Conservation (phyloP, 2,797 vertebrate genomes). For the Lepilemur septentrionalis region DNA sequence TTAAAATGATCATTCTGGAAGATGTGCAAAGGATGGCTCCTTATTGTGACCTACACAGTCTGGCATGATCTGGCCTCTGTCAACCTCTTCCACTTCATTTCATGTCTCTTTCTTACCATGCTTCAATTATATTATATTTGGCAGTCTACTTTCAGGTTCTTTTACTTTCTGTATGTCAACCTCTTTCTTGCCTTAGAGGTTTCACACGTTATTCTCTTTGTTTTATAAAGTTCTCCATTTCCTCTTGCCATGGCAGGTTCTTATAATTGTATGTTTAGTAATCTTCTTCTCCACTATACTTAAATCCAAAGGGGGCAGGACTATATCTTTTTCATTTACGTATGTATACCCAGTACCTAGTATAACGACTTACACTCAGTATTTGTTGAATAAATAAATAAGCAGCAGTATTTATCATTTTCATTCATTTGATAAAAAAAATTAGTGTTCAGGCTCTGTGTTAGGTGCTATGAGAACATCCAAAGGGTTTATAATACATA, state of each 20-base stretch:
- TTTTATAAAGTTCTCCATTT: neutral
- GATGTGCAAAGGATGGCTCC: neutral
- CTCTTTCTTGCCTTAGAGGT: neutral
- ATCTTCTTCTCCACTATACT: neutral
- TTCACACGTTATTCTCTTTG: neutral
- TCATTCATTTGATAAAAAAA: neutral
- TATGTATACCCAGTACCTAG: neutral
- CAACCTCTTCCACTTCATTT: neutral
- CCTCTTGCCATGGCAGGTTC: neutral
- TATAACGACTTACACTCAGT: neutral
- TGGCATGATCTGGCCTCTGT: neutral
- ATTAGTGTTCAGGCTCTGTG: neutral
- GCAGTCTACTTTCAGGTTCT: neutral
- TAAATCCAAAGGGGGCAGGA: neutral
- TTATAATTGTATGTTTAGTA: conserved; percentile 21
- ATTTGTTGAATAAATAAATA: conserved; percentile 38
- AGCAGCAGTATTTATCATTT: neutral
- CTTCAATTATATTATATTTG: neutral
- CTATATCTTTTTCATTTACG: neutral
- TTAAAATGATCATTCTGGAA: conserved; percentile 21
- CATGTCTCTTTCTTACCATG: neutral
- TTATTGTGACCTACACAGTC: neutral
- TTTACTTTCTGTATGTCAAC: neutral
- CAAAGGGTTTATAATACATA: neutral
- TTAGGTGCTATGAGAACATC: conserved; percentile 5